Evolutionary conservation across 2,797 vertebrate species (phyloP).

Genomic region (Galagoides demidoff): DNA sequence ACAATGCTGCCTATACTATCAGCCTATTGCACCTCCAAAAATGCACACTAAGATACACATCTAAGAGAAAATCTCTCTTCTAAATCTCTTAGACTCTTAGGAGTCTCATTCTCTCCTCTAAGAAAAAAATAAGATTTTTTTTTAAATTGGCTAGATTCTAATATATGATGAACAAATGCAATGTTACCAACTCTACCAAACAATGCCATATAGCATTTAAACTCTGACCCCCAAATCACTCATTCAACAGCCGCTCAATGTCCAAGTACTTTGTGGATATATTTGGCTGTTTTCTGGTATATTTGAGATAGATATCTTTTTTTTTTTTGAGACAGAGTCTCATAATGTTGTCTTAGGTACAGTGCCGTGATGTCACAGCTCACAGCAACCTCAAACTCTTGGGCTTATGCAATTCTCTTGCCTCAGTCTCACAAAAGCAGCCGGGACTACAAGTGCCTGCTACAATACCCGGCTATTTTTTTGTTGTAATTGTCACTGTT

Average conservation of each 20-base stretch:
- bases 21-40: neutral
- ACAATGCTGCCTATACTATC: neutral
- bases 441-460: too few relatives aligned
- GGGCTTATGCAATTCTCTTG: too few relatives aligned
- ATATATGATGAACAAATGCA: neutral
- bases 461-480: too few relatives aligned
- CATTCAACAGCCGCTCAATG: neutral
- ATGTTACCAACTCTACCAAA: neutral
- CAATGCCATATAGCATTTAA: neutral
- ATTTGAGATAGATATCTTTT: neutral
- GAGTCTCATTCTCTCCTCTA: neutral
- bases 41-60: neutral
- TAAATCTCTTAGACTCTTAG: too few relatives aligned
- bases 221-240: neutral
- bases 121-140: neutral
- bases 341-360: too few relatives aligned
- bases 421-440: too few relatives aligned
- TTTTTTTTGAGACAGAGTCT: too few relatives aligned
- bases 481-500: too few relatives aligned
- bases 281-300: slow-evolving; percentile 4
- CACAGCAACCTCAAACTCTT: too few relatives aligned
- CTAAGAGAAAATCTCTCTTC: neutral
- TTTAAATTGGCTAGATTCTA: neutral
- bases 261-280: neutral
- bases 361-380: too few relatives aligned